Evolutionary conservation across 2,113 vertebrate genomes (phyloP).

Genomic region (Phrynocephalus versicolor): DNA sequence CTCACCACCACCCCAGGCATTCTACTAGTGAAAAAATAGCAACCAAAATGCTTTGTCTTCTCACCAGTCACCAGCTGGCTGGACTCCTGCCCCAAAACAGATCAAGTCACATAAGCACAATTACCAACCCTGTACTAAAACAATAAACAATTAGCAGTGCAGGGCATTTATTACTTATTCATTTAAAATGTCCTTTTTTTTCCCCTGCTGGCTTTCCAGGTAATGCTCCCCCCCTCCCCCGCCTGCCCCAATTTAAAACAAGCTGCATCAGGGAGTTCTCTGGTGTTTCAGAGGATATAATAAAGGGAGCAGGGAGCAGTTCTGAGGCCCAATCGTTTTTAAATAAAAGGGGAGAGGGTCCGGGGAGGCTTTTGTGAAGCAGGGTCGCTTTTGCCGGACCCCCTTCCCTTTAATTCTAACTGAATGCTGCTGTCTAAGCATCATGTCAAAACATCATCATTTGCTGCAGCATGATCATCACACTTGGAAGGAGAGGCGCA

Average conservation of each 20-base stretch:
- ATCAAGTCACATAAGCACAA: too few species aligned
- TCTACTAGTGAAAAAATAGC: not conserved
- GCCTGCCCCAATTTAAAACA: not conserved
- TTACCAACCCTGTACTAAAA: too few species aligned
- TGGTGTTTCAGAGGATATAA: not conserved
- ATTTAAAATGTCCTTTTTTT: too few species aligned
- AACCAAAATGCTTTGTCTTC: not conserved
- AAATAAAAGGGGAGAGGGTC: not conserved
- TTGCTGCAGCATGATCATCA: not conserved
- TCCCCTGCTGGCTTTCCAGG: too few species aligned
- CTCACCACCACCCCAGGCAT: too few species aligned
- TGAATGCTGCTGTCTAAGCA: not conserved
- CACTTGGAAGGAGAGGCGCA: too few species aligned
- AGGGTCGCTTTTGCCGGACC: too few species aligned
- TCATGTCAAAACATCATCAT: not conserved
- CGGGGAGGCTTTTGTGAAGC: not conserved
- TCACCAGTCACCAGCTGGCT: not conserved
- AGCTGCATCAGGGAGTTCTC: fast-evolving
- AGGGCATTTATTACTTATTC: too few species aligned
- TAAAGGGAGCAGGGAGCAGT: not conserved
- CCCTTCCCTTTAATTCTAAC: not conserved
- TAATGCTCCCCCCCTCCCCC: too few species aligned
- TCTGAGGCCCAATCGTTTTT: too few species aligned
- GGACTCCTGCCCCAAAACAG: not conserved
- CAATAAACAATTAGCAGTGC: too few species aligned